phyloP scores from a whole-genome alignment of 2,113 vertebrate species.

The Sterrhoptilus dennistouni region DNA sequence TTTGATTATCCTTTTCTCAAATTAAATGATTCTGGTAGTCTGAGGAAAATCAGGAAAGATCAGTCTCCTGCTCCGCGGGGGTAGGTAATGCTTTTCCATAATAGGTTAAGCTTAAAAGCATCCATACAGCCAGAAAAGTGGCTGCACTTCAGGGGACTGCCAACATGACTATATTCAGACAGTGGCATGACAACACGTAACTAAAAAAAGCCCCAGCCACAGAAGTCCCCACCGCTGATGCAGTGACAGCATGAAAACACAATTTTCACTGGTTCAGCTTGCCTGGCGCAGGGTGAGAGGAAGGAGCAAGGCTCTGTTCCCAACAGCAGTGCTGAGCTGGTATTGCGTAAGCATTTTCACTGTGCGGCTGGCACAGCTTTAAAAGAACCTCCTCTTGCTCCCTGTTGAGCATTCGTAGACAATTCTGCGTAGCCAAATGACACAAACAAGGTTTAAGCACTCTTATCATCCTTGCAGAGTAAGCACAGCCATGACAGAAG shows the following conservation, averaged over 20 bases:
- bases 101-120: constrained; percentile 2
- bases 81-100: background rate
- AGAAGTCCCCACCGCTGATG: background rate
- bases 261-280: background rate
- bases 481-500: background rate
- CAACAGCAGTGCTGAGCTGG: constrained; percentile 18
- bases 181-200: background rate
- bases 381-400: background rate
- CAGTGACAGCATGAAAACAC: background rate
- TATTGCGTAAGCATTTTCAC: background rate
- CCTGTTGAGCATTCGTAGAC: background rate
- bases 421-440: background rate
- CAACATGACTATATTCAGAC: background rate
- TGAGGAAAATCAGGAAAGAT: background rate
- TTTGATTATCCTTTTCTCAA: constrained; percentile 15
- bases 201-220: background rate
- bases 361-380: background rate
- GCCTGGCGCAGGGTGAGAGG: background rate
- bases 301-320: background rate
- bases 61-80: background rate
- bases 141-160: constrained; percentile 9
- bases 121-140: background rate
- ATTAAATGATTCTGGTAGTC: background rate
- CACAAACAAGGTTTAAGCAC: background rate
- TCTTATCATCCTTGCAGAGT: background rate